A percentile compares a stretch with the other conserved stretches of the same genome.
phyloP scores from a whole-genome alignment of 2,888 invertebrate species.

The Penaeus monodon region DNA sequence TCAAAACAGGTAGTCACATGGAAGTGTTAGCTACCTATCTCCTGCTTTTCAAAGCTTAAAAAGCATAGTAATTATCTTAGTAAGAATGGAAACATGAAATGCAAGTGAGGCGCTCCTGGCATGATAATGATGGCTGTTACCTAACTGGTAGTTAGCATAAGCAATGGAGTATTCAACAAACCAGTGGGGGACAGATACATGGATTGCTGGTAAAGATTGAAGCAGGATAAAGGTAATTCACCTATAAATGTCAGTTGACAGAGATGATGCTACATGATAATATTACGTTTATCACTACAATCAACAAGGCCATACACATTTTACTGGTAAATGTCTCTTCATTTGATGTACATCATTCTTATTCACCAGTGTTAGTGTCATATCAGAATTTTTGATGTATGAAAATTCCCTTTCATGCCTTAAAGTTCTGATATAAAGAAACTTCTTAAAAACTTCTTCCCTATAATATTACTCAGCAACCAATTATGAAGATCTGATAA shows the following conservation, averaged over 20 bases:
- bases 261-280: conserved; percentile 28
- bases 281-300: conserved; percentile 30
- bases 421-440: background rate
- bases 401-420: conserved; percentile 1
- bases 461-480: too few relatives aligned
- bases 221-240: conserved; percentile 24
- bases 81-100: conserved; percentile 34
- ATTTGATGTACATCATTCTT: conserved; percentile 5
- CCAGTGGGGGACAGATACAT: conserved; percentile 32
- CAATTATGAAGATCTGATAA: too few relatives aligned
- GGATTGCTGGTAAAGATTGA: conserved; percentile 39
- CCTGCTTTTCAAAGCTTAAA: conserved; percentile 41
- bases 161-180: conserved; percentile 35
- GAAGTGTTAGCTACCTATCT: conserved; percentile 30
- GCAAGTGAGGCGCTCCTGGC: conserved; percentile 42
- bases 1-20: conserved; percentile 24
- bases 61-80: conserved; percentile 38
- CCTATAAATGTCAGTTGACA: conserved; percentile 26
- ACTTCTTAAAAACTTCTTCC: too few relatives aligned
- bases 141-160: conserved; percentile 42
- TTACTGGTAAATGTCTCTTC: conserved; percentile 10
- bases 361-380: background rate
- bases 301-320: conserved; percentile 31
- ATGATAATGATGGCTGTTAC: conserved; percentile 25
- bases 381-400: background rate